Conservation (phyloP, 2,797 vertebrate species). For the Myiotriccus ornatus region DNA sequence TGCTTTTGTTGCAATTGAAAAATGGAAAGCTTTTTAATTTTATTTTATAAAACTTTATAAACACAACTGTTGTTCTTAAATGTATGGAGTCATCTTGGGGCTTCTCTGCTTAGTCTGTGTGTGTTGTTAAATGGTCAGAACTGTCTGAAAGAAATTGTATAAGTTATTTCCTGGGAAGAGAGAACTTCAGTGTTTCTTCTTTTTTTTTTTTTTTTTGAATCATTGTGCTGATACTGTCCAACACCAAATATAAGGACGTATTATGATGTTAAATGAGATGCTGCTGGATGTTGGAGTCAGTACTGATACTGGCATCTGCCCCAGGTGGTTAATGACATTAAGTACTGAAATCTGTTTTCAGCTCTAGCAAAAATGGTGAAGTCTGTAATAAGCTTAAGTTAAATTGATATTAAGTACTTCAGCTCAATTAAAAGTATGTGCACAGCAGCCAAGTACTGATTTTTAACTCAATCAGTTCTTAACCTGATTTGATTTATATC, state of each 20-base stretch:
- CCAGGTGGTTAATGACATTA: background rate
- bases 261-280: background rate
- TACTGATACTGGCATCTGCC: background rate
- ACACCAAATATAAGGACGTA: background rate
- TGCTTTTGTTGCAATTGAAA: background rate
- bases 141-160: background rate
- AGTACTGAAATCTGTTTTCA: background rate
- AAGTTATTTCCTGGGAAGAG: background rate
- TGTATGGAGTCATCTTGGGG: background rate
- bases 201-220: background rate
- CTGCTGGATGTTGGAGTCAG: background rate
- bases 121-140: background rate
- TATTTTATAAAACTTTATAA: background rate
- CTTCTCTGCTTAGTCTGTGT: background rate
- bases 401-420: background rate
- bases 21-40: background rate
- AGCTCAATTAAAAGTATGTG: constrained; percentile 1
- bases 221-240: background rate
- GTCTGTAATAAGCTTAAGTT: background rate
- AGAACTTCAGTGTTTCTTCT: background rate
- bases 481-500: constrained; percentile 6
- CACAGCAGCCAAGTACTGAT: background rate
- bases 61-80: background rate
- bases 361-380: background rate
- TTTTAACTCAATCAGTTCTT: constrained; percentile 24